These are phyloP conservation scores for Larimichthys crocea DNA, from an alignment of 2,113 vertebrate species.

Conservation along the genomic window DNA sequence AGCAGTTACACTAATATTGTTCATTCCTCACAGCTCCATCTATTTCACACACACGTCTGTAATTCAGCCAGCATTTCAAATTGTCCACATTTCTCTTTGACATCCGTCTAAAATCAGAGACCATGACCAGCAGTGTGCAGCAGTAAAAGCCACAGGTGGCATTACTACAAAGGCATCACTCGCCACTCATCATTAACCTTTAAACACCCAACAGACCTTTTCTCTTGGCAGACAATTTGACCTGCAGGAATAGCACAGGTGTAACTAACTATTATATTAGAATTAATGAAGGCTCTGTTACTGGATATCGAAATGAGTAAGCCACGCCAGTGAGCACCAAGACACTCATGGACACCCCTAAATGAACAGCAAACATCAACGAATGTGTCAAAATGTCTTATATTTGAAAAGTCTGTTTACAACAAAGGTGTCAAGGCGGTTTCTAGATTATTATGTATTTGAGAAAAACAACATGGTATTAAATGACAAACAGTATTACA, in stretches of 20 bases:
- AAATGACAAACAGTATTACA: not conserved
- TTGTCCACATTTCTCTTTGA: slow-evolving; percentile 44
- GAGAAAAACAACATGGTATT: not conserved
- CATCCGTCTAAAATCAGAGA: slow-evolving; percentile 54
- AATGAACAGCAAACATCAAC: not conserved
- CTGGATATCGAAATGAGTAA: slow-evolving; percentile 6
- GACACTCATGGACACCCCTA: not conserved
- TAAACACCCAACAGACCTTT: slow-evolving; percentile 58
- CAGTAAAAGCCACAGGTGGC: slow-evolving; percentile 53
- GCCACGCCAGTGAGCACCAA: not conserved
- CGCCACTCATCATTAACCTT: slow-evolving; percentile 65
- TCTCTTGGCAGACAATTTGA: slow-evolving; percentile 39
- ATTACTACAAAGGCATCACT: slow-evolving; percentile 34
- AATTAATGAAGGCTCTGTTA: slow-evolving; percentile 34
- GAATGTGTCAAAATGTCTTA: not conserved
- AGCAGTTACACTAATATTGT: slow-evolving; percentile 32
- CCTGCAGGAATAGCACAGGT: slow-evolving; percentile 50
- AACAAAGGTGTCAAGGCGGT: not conserved
- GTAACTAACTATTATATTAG: slow-evolving; percentile 28
- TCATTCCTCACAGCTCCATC: slow-evolving; percentile 33
- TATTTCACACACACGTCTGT: slow-evolving; percentile 29
- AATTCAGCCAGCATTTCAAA: slow-evolving; percentile 56
- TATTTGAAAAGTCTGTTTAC: slow-evolving; percentile 22
- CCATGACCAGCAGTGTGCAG: slow-evolving; percentile 27
- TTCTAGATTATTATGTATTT: slow-evolving; percentile 2